Base-by-base conservation (phyloP, 2,113 vertebrate genomes). In the Chauna torquata region DNA sequence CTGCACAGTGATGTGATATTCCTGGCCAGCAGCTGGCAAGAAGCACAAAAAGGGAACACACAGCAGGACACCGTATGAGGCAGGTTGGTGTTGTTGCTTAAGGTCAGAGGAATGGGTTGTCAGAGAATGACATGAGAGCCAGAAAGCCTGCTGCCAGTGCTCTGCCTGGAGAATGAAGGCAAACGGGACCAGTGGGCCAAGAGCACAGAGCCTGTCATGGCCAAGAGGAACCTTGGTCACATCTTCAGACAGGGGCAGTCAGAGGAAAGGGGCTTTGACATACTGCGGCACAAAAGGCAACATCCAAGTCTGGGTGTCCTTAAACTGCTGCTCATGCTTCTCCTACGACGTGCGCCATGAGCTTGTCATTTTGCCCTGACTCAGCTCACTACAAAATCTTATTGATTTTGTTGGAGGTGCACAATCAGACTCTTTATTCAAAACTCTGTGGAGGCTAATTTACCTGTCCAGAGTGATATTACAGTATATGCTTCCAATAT, bases 121-220 rank as follows among this genome's bases (percentile, higher is more conserved):
- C 34, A 47, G 78, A 77, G 44, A 59, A 23, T 3, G 49, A 16
- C 0, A 0, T 16, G 17, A 77, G 40, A 88, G 30, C 30, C 40
- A 74, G 42, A 78, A 62, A 57, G 8, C 34, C 34, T 25, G 52
- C 36, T 71, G 4, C 1, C 0, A 0, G 34, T 36, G 68, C 54
- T 83, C 54, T 10, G 5, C 55, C 55, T 13, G 24, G 22, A 36
- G 50, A 44, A 13, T 0, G 14, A 36, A 25, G 62, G 62, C 61
- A 40, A 50, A 25, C 32, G 12, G 79, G 27, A 55, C 13, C 16
- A 0, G 2, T 32, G 59, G 45, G 36, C 1, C 0, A 45, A 49
- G 3, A 5, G 76, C 71, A 52, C 22, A 16, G 76, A 74, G 88
- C 45, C 22, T 0, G 0, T 12, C 2, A 0, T 12, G 50, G 49